Base-by-base conservation (phyloP, 2,113 vertebrate species). In the Oceanodroma tethys region DNA sequence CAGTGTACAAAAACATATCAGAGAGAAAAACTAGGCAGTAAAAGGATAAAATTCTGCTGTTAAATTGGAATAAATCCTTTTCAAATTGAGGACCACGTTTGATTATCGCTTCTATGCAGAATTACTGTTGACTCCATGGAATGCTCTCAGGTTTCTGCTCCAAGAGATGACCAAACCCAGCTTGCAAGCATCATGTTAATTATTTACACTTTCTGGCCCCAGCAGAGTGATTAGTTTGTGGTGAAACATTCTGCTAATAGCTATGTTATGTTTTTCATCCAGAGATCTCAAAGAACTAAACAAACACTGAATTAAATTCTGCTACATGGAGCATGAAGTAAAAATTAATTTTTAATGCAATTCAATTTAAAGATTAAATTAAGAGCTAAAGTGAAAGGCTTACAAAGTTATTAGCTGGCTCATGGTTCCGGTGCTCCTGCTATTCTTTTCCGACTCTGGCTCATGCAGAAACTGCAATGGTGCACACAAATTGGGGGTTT, bases 281-380 rank as follows among this genome's bases (percentile, higher is more conserved):
- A 72, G 4, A 80, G 56, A 60, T 81, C 73, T 94, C 73, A 53
- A 32, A 81, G 86, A 93, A 74, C 85, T 88, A 59, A 92, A 80
- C 74, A 95, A 97, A 96, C 71, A 83, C 42, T 58, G 78, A 75
- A 42, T 75, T 79, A 87, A 65, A 36, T 96, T 92, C 32, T 92
- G 60, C 65, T 84, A 65, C 40, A 2, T 48, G 72, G 36, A 91
- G 60, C 78, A 62, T 87, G 81, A 93, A 88, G 78, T 56, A 93
- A 85, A 94, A 93, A 85, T 94, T 85, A 95, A 85, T 91, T 94
- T 95, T 92, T 96, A 91, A 95, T 97, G 40, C 18, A 71, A 27
- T 78, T 63, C 56, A 65, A 56, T 92, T 68, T 94, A 68, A 93
- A 86, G 43, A 79, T 84, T 84, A 79, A 82, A 56, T 90, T 85